Conservation (phyloP, 2,113 vertebrate genomes). For the Struthidea cinerea region DNA sequence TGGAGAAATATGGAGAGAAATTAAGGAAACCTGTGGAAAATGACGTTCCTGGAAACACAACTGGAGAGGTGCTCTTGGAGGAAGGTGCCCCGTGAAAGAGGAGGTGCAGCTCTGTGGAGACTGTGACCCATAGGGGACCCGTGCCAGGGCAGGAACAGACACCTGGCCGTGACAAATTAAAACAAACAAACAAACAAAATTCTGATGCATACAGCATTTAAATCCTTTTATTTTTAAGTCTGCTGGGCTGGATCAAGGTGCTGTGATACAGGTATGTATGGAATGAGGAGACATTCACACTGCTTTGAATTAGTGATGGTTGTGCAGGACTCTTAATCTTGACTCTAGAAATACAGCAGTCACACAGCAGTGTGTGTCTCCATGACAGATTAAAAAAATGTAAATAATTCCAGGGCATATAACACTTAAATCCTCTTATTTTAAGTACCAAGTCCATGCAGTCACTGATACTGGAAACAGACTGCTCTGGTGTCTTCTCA, state of each 20-base stretch:
- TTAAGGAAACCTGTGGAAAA: accelerated
- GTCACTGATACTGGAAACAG: not conserved
- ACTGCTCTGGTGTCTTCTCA: not conserved
- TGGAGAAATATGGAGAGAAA: not conserved
- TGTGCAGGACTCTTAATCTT: not conserved
- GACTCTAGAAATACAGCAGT: not conserved
- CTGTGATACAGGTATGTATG: not conserved
- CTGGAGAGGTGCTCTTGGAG: not conserved
- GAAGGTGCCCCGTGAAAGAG: not conserved
- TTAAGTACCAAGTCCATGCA: not conserved
- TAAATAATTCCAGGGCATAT: not conserved
- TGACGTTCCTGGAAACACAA: not conserved
- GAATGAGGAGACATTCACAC: not conserved
- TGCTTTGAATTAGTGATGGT: not conserved
- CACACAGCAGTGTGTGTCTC: not conserved
- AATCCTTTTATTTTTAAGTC: not conserved
- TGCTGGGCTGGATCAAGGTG: not conserved
- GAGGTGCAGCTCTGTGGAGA: not conserved
- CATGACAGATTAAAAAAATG: not conserved
- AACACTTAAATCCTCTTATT: not conserved
- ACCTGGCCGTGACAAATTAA: not conserved
- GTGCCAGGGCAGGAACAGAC: not conserved
- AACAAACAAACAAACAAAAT: not conserved
- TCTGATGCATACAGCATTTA: not conserved
- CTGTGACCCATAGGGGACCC: not conserved